Evolutionary conservation across 64 coral and sea anemone species (phyloP).

Genomic region (Cladopsammia gracilis): DNA sequence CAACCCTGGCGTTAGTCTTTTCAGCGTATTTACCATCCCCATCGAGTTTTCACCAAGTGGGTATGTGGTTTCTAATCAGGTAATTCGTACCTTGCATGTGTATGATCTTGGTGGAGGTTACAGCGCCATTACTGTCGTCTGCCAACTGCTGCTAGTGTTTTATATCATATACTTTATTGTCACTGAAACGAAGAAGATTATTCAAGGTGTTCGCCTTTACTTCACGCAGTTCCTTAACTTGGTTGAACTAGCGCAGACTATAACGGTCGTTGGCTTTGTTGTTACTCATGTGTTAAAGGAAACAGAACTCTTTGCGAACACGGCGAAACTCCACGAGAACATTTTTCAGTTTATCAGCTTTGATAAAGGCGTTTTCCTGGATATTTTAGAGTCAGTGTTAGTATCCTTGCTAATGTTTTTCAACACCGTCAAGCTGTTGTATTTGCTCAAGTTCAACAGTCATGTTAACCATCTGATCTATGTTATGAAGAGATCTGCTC

Average conservation of each 20-base stretch:
- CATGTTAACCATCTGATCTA: slow-evolving; percentile 36
- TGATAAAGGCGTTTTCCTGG: slow-evolving; percentile 23
- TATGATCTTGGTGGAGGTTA: slow-evolving; percentile 46
- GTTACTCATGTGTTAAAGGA: slow-evolving; percentile 8
- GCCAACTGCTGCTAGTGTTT: slow-evolving; percentile 29
- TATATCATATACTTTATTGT: slow-evolving; percentile 51
- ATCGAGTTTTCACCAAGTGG: slow-evolving; percentile 39
- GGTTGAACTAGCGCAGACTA: slow-evolving; percentile 36
- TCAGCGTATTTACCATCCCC: slow-evolving; percentile 23
- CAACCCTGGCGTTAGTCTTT: slow-evolving; percentile 29
- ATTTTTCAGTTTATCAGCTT: slow-evolving; percentile 47
- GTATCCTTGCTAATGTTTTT: slow-evolving; percentile 58
- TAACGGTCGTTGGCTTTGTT: background rate
- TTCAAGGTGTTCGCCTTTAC: background rate
- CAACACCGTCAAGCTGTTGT: slow-evolving; percentile 60
- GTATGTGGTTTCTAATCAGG: slow-evolving; percentile 14
- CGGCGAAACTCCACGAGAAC: slow-evolving; percentile 10
- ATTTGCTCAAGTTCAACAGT: slow-evolving; percentile 17
- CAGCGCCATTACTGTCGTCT: slow-evolving; percentile 6
- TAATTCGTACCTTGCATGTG: slow-evolving; percentile 26
- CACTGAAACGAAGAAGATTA: slow-evolving; percentile 6
- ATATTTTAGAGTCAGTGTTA: slow-evolving; percentile 20
- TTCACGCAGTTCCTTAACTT: slow-evolving; percentile 47
- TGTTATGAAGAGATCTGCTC: slow-evolving; percentile 9
- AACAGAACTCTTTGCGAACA: slow-evolving; percentile 2